Base-by-base conservation (phyloP, 2,888 invertebrate genomes). In the Drosophila pseudotakahashii region DNA sequence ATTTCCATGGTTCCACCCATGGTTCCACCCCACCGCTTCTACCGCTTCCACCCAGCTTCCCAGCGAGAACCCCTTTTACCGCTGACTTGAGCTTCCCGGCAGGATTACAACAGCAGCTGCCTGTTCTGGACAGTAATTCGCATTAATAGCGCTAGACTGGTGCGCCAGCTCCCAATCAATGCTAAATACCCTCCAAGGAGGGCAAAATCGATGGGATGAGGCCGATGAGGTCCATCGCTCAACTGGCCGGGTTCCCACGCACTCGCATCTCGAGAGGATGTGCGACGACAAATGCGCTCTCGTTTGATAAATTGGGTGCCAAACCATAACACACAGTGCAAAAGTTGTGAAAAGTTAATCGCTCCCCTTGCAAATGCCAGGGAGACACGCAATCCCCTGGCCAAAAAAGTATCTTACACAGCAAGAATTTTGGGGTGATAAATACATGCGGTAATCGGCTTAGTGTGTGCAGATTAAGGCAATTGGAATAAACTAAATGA, bases 261-360 rank as follows among this genome's bases (percentile, higher is more conserved):
- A 71, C 81, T 72, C 70, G 55, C 45, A 39, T 53, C 58, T 67
- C 70, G 62, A 52, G 73, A 59, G 61, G 44, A 63, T 45, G 71
- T 75, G 72, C 78, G 78, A 83, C 86, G 75, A 79, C 79, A 81
- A 73, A 67, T 66, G 77, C 59, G 77, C 59, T 68, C 75, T 76
- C 57, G 51, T 69, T 81, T 77, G 85, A 87, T 78, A 77, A 79
- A 89, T 89, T 88, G 88, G 82, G 90, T 90, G 89, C 86, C 88
- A 89, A 89, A 85, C 76, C 82, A 81, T 76, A 78, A 57, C 73
- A 70, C 60, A 32, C 62, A 47, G 61, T 51, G 73, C 64, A 77
- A 82, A 68, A 73, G 75, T 79, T 80, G 78, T 78, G 77, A 81
- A 77, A 89, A 86, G 90, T 88, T 89, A 88, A 90, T 89, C 77